Evolutionary conservation across 2,888 invertebrate genomes (phyloP).

Genomic region (Sclerodermus sp.): DNA sequence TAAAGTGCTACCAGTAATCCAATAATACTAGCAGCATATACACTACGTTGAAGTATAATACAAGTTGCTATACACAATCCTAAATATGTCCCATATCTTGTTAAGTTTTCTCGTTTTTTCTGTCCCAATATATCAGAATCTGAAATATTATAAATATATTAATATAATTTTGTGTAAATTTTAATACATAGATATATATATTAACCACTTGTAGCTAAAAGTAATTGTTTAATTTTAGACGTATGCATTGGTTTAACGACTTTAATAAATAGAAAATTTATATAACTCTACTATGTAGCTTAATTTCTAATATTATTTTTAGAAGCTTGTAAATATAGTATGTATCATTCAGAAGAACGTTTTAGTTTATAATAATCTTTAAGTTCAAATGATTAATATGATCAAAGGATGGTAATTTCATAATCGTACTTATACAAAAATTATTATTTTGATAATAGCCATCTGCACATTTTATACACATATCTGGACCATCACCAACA

Average conservation of each 20-base stretch:
- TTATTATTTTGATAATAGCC: constrained; percentile 74
- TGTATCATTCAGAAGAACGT: no score
- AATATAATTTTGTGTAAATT: constrained; percentile 1
- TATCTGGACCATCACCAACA: constrained; percentile 87
- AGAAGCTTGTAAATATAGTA: no score
- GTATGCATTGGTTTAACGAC: no score
- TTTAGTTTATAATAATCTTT: no score
- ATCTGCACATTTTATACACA: constrained; percentile 80
- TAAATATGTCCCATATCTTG: constrained; percentile 80
- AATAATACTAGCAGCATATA: constrained; percentile 74
- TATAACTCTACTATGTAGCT: no score
- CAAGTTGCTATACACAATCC: constrained; percentile 83
- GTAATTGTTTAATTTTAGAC: no score
- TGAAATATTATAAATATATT: constrained; percentile 14
- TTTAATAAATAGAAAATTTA: no score
- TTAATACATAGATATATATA: no score
- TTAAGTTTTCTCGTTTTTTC: constrained; percentile 64
- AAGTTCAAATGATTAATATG: no score
- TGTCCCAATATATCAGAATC: constrained; percentile 51
- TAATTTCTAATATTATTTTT: no score
- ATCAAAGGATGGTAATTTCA: no score
- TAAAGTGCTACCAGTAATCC: constrained; percentile 80
- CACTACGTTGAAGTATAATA: constrained; percentile 82
- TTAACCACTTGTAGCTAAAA: no score
- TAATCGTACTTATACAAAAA: constrained; percentile 76